These are phyloP conservation scores for Mesembrinibis cayennensis DNA, from an alignment of 2,113 vertebrate genomes.

Conservation along the genomic window DNA sequence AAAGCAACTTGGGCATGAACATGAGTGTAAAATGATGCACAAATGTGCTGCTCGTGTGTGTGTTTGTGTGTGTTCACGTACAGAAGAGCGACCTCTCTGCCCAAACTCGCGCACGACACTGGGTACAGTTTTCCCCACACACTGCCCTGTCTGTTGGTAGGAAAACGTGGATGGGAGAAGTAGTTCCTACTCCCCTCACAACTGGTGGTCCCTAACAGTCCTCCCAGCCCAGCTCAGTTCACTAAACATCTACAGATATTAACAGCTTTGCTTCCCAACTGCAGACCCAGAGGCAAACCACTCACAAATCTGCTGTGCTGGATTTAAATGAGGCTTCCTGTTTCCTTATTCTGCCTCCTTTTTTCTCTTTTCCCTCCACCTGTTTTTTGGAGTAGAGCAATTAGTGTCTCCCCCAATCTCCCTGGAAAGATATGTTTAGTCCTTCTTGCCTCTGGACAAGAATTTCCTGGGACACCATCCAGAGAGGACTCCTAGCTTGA, in stretches of 20 bases:
- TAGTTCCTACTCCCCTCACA: neutral
- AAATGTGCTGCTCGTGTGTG: neutral
- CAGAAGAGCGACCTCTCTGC: neutral
- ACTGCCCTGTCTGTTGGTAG: neutral
- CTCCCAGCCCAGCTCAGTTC: neutral
- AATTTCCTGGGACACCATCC: neutral
- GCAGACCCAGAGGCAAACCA: neutral
- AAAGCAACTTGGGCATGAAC: neutral
- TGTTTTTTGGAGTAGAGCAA: neutral
- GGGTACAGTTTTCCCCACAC: neutral
- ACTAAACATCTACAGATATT: neutral
- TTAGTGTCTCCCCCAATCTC: neutral
- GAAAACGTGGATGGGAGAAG: neutral
- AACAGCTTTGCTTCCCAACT: neutral
- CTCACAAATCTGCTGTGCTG: neutral
- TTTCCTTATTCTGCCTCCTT: neutral
- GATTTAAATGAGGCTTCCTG: neutral
- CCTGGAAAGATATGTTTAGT: neutral
- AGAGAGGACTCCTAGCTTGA: neutral
- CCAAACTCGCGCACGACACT: rapidly evolving
- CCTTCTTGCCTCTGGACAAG: neutral
- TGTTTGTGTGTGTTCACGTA: rapidly evolving
- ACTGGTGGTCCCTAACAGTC: neutral
- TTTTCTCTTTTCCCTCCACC: neutral
- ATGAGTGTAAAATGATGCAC: neutral